These are phyloP conservation scores for Decapterus maruadsi DNA, from an alignment of 2,797 vertebrate genomes.

Conservation along the genomic window DNA sequence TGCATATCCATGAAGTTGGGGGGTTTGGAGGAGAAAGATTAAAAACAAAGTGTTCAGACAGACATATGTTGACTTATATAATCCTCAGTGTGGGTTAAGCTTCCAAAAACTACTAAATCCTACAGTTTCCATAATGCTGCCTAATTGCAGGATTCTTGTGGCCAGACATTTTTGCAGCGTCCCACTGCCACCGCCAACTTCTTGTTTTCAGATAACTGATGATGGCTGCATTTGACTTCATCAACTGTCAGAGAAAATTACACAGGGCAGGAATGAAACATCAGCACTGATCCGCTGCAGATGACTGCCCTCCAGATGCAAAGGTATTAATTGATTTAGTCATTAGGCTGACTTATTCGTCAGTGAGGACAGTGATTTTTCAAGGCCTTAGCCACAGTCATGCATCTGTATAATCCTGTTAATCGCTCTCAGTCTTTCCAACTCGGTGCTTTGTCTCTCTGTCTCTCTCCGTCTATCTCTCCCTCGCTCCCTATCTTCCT, in stretches of 20 bases:
- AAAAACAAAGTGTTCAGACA: neutral
- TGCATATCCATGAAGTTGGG: neutral
- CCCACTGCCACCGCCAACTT: neutral
- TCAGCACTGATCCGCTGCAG: neutral
- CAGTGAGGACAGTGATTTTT: slow-evolving; percentile 45
- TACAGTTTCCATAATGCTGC: neutral
- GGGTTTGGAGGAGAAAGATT: neutral
- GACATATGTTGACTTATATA: neutral
- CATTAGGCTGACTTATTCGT: slow-evolving; percentile 31
- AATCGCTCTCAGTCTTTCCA: slow-evolving; percentile 37
- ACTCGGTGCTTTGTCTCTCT: slow-evolving; percentile 29
- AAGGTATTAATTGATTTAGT: slow-evolving; percentile 51
- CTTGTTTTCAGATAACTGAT: neutral
- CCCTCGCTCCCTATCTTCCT: slow-evolving; percentile 6
- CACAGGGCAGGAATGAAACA: neutral
- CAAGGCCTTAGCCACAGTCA: slow-evolving; percentile 41
- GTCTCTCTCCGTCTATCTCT: neutral
- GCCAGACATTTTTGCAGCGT: neutral
- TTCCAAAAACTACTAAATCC: neutral
- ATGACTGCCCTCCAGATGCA: slow-evolving; percentile 16
- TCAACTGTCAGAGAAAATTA: slow-evolving; percentile 11
- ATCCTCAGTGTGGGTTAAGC: neutral
- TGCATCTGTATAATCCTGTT: slow-evolving; percentile 62
- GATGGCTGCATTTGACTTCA: neutral
- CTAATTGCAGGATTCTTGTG: neutral